These are phyloP conservation scores for Stomatorhinus walkeri DNA, from an alignment of 2,797 vertebrate species.

Conservation along the genomic window DNA sequence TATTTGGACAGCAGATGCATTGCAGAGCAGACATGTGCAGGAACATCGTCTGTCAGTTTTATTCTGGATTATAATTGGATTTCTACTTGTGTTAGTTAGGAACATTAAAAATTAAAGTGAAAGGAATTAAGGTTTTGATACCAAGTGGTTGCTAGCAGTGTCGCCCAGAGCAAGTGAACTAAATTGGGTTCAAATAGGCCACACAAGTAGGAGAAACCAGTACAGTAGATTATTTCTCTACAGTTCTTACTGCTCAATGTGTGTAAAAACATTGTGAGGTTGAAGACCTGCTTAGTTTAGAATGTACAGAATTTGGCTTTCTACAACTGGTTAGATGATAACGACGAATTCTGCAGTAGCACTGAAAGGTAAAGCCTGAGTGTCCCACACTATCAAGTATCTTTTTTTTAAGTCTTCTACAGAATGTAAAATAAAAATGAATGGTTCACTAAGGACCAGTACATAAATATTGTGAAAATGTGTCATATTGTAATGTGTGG, in stretches of 20 bases:
- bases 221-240: background rate
- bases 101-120: slow-evolving; percentile 13
- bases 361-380: background rate
- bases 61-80: slow-evolving; percentile 10
- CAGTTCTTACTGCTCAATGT: too few species aligned
- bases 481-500: background rate
- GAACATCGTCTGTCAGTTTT: background rate
- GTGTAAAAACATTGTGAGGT: background rate
- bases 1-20: background rate
- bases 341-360: background rate
- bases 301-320: background rate
- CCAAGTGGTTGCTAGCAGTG: slow-evolving; percentile 7
- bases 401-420: background rate
- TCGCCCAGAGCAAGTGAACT: background rate
- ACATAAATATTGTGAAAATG: background rate
- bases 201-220: background rate
- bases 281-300: background rate
- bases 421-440: background rate
- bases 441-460: background rate
- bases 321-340: background rate
- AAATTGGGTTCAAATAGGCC: slow-evolving; percentile 6
- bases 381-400: background rate
- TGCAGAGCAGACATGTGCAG: background rate
- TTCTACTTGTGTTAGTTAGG: background rate
- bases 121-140: slow-evolving; percentile 12